Percentiles rank a stretch among this genome's conserved stretches.
Conservation (phyloP, 2,113 vertebrate genomes). For the Notechis scutatus region DNA sequence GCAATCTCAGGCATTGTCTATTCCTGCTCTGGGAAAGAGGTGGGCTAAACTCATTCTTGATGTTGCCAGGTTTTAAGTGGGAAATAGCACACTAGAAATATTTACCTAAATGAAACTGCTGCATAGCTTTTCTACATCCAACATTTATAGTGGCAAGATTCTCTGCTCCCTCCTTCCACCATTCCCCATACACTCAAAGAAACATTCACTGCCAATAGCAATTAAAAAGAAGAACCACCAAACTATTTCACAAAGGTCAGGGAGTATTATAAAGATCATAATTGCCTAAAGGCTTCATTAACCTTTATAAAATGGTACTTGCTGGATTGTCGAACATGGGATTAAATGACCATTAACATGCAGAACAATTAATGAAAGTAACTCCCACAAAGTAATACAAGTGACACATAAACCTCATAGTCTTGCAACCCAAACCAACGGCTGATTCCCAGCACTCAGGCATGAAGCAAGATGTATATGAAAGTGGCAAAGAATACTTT, state of each 20-base stretch:
- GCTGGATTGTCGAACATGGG: conserved; percentile 26
- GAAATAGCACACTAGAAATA: not conserved
- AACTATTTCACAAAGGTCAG: conserved; percentile 49
- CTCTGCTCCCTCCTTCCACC: not conserved
- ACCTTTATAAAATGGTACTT: conserved; percentile 48
- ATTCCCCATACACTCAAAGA: not conserved
- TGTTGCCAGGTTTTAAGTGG: not conserved
- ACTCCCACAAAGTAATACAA: conserved; percentile 8
- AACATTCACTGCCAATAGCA: conserved; percentile 24
- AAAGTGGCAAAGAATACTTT: not conserved
- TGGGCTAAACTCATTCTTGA: not conserved
- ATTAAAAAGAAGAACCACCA: not conserved
- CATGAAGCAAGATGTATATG: not conserved
- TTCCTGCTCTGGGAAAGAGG: not conserved
- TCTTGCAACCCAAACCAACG: not conserved
- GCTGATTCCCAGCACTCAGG: not conserved
- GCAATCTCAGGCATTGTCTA: not conserved
- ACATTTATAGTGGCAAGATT: not conserved
- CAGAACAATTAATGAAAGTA: conserved; percentile 42
- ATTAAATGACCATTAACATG: conserved; percentile 52
- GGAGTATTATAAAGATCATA: conserved; percentile 45
- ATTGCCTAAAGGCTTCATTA: conserved; percentile 54
- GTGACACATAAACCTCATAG: not conserved
- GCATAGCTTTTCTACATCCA: not conserved
- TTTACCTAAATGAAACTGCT: not conserved